Base-by-base conservation (phyloP, 2,113 vertebrate genomes). In the Lethenteron reissneri region DNA sequence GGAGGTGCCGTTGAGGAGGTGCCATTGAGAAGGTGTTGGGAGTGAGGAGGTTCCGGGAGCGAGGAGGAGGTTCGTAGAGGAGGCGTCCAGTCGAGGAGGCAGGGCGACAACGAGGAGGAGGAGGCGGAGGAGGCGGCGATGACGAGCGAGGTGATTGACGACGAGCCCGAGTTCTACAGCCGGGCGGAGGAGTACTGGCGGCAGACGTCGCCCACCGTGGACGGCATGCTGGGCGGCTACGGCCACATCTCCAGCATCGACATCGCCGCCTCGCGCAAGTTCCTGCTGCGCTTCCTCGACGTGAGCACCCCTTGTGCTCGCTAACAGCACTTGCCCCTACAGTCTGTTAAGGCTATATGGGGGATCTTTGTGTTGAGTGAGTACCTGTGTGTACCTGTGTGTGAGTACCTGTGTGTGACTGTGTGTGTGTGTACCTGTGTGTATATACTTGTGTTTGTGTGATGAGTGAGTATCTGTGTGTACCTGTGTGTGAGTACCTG, bases 171-270 rank as follows among this genome's bases (percentile, higher is more conserved):
- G 57, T 97, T 99, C 79, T 99, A 99, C 78, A 83, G 86, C 25
- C 92, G 94, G 72, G 91, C 90, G 0, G 81, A 92, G 80, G 84
- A 76, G n/a, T 97, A 99, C 80, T 97, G 92, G 94, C 88, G 82
- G 73, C 87, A 90, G 0, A 77, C 95, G 12, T 80, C 87, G 0
- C 78, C 94, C 76, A 96, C 92, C 0, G 90, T 97, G 80, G 91
- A 97, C 0, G 92, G 92, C 72, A 97, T 99, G 92, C 76, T 97
- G 62, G 92, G 92, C 2, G 94, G 92, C 57, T 99, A 97, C 0
- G 89, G 92, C 73, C 86, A 84, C 80, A 95, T 99, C 81, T 97
- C 91, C 80, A 87, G 72, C 81, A 85, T 94, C 1, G 94, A 99
- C 75, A 86, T 99, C 78, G 88, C 78, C 72, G 88, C 88, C 76